A percentile compares a stretch with the other conserved stretches of the same genome.
phyloP scores from a whole-genome alignment of 2,888 invertebrate species.

The Drymonia ruficornis region DNA sequence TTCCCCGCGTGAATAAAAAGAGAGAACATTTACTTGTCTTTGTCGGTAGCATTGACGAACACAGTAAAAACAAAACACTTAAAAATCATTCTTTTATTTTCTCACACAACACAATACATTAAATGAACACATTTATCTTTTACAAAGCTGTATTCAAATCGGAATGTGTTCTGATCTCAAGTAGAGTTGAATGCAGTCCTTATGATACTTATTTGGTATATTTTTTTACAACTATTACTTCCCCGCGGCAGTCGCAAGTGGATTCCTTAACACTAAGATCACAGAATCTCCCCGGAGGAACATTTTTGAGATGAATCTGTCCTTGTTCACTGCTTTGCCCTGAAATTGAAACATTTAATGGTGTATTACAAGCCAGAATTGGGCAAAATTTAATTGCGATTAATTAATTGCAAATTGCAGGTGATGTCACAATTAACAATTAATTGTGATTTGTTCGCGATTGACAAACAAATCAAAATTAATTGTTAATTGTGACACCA shows the following conservation, averaged over 20 bases:
- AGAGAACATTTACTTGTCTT: too few relatives aligned
- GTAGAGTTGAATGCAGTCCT: neutral
- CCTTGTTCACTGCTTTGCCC: slow-evolving; percentile 96
- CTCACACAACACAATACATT: neutral
- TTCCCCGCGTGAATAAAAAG: too few relatives aligned
- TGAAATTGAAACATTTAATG: slow-evolving; percentile 57
- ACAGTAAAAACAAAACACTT: too few relatives aligned
- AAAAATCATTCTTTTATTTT: neutral
- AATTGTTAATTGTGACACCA: too few relatives aligned
- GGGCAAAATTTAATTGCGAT: too few relatives aligned
- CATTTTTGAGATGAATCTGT: slow-evolving; percentile 99
- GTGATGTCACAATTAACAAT: too few relatives aligned
- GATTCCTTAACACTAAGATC: slow-evolving; percentile 98
- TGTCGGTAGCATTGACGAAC: too few relatives aligned
- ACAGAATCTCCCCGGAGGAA: slow-evolving; percentile 99
- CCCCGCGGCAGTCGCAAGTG: slow-evolving; percentile 91
- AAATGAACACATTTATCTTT: too few relatives aligned
- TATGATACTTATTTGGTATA: neutral
- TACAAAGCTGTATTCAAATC: neutral
- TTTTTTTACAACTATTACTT: slow-evolving; percentile 74
- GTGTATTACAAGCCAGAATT: neutral
- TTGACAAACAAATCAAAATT: too few relatives aligned
- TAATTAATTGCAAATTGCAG: too few relatives aligned
- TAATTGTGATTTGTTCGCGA: too few relatives aligned
- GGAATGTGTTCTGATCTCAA: neutral